A percentile compares a stretch with the other conserved stretches of the same genome.
Evolutionary conservation across 2,888 invertebrate genomes (phyloP).

Genomic region (Conops quadrifasciatus): DNA sequence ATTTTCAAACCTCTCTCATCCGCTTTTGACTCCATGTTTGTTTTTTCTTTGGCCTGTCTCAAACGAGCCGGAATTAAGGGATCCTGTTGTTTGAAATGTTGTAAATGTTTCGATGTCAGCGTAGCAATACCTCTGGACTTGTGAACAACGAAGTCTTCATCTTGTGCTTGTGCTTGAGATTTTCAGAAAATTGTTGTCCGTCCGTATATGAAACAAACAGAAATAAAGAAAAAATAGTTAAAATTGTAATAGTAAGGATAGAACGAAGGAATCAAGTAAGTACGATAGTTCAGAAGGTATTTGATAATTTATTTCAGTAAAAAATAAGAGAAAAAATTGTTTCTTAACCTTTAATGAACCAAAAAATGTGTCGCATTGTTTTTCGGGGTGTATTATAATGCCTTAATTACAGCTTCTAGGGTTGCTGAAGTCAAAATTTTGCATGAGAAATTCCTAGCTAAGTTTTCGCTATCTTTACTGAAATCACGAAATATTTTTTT

Average conservation of each 20-base stretch:
- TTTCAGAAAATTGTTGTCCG: background rate
- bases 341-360: too few relatives aligned
- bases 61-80: constrained; percentile 70
- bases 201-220: background rate
- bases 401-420: too few relatives aligned
- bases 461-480: too few relatives aligned
- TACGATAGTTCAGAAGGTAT: background rate
- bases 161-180: constrained; percentile 14
- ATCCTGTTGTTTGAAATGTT: constrained; percentile 64
- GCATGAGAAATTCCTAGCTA: too few relatives aligned
- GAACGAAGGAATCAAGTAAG: constrained; percentile 16
- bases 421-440: too few relatives aligned
- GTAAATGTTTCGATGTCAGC: constrained; percentile 70
- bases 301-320: too few relatives aligned
- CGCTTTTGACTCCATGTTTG: constrained; percentile 72
- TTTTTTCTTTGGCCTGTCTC: constrained; percentile 72
- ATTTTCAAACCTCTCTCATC: constrained; percentile 71
- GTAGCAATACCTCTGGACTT: constrained; percentile 82
- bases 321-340: too few relatives aligned
- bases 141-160: constrained; percentile 77
- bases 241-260: constrained; percentile 11
- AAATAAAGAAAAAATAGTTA: background rate
- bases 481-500: too few relatives aligned
- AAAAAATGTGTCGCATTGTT: too few relatives aligned
- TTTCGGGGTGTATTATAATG: too few relatives aligned